These are phyloP conservation scores for Nebria salina DNA, from an alignment of 2,888 invertebrate species.

Conservation along the genomic window DNA sequence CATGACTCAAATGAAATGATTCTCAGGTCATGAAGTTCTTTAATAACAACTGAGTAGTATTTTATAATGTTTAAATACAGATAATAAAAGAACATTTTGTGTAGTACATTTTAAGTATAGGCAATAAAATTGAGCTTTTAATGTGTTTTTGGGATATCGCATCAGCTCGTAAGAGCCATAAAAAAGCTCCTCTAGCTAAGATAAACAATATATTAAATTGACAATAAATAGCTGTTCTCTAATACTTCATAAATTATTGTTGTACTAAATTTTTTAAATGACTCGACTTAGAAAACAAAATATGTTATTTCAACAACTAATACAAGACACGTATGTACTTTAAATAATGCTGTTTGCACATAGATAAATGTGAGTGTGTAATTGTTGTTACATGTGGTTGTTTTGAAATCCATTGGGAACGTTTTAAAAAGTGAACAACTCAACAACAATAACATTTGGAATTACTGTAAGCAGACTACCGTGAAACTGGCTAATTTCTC, in stretches of 20 bases:
- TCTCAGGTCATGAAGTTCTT: background rate
- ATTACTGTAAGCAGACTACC: background rate
- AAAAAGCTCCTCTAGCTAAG: background rate
- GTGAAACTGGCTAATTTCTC: constrained; percentile 24
- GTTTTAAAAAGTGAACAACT: background rate
- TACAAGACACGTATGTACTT: background rate
- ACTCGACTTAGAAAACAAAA: background rate
- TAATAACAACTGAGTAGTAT: background rate
- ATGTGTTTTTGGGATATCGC: background rate
- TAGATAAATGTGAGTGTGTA: background rate
- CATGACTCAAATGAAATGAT: too few relatives aligned
- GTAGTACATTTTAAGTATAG: background rate
- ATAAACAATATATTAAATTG: background rate
- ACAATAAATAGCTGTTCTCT: background rate
- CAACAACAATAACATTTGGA: constrained; percentile 1
- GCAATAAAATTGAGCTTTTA: background rate
- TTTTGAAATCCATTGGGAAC: background rate
- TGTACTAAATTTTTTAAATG: background rate
- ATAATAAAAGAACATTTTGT: background rate
- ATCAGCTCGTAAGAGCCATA: background rate
- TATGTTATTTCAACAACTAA: background rate
- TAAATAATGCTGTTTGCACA: background rate
- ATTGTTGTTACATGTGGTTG: background rate
- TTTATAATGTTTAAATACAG: background rate
- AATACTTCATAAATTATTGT: too few relatives aligned